Percentiles rank a stretch among this genome's conserved stretches.
phyloP scores from a whole-genome alignment of 2,113 vertebrate genomes.

The Tiliqua scincoides region DNA sequence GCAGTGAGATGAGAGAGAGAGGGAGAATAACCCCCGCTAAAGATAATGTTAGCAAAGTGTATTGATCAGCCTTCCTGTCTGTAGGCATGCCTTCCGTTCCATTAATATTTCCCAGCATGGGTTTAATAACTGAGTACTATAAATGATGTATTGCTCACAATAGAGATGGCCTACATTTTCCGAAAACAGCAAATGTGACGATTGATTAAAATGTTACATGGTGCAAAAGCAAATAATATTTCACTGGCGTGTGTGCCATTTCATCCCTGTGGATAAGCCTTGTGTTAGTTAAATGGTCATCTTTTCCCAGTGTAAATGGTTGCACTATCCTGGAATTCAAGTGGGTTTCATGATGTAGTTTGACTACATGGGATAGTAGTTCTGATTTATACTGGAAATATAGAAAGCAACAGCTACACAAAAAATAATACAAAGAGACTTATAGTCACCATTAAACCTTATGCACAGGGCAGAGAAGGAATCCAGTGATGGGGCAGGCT shows the following conservation, averaged over 20 bases:
- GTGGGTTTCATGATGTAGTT: slow-evolving; percentile 39
- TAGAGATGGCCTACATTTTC: slow-evolving; percentile 36
- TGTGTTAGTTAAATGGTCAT: background rate
- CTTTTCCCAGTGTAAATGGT: background rate
- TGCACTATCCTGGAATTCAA: slow-evolving; percentile 10
- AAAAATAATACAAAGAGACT: slow-evolving; percentile 43
- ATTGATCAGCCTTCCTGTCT: slow-evolving; percentile 58
- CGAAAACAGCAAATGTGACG: background rate
- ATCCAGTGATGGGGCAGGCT: background rate
- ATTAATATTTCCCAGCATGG: slow-evolving; percentile 41
- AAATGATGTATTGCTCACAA: slow-evolving; percentile 36
- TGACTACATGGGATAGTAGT: slow-evolving; percentile 25
- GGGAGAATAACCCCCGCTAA: slow-evolving; percentile 41
- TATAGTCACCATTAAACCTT: background rate
- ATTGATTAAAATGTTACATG: background rate
- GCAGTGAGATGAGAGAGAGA: slow-evolving; percentile 39
- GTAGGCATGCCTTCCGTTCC: slow-evolving; percentile 52
- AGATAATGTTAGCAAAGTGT: slow-evolving; percentile 45
- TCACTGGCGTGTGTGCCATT: slow-evolving; percentile 1
- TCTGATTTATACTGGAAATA: slow-evolving; percentile 38
- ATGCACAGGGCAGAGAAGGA: background rate
- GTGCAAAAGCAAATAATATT: background rate
- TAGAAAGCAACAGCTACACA: slow-evolving; percentile 15
- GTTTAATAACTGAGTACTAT: slow-evolving; percentile 33
- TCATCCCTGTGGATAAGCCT: background rate